Evolutionary conservation across 2,113 vertebrate genomes (phyloP).

Genomic region (Tretioscincus oriximinensis): DNA sequence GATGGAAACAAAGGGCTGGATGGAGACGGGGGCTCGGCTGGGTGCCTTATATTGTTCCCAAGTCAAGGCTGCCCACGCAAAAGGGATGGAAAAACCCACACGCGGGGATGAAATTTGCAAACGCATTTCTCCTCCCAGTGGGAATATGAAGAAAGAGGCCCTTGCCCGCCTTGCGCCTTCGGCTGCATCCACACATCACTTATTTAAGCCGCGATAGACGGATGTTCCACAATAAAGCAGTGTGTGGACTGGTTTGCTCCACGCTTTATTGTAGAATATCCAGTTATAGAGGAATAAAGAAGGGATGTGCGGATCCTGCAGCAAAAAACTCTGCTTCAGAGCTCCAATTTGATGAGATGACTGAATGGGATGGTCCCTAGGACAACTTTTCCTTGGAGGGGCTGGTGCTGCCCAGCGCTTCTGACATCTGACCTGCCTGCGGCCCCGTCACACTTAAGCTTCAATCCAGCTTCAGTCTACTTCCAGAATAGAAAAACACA

Average conservation of each 20-base stretch:
- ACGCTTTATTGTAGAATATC: too few species aligned
- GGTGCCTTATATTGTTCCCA: constrained; percentile 45
- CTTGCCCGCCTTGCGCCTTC: constrained; percentile 38
- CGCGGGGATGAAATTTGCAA: constrained; percentile 64
- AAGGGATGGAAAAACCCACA: constrained; percentile 60
- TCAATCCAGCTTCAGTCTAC: too few species aligned
- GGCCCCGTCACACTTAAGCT: background rate
- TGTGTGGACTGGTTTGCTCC: too few species aligned
- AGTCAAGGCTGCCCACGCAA: constrained; percentile 50
- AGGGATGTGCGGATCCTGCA: too few species aligned
- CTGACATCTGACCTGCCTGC: background rate
- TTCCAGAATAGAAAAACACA: too few species aligned
- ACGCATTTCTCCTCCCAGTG: constrained; percentile 81
- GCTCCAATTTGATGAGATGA: background rate
- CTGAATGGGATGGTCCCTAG: too few species aligned
- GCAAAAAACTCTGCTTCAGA: background rate
- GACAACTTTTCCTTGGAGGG: background rate
- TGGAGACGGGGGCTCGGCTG: constrained; percentile 53
- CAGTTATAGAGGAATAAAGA: too few species aligned
- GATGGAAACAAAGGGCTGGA: constrained; percentile 59
- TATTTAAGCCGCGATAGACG: too few species aligned
- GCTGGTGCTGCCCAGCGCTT: too few species aligned
- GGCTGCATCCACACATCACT: too few species aligned
- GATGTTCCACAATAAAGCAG: too few species aligned
- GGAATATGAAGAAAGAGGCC: constrained; percentile 55